Conservation (phyloP, 2,888 invertebrate species). For the Athalia circularis region DNA sequence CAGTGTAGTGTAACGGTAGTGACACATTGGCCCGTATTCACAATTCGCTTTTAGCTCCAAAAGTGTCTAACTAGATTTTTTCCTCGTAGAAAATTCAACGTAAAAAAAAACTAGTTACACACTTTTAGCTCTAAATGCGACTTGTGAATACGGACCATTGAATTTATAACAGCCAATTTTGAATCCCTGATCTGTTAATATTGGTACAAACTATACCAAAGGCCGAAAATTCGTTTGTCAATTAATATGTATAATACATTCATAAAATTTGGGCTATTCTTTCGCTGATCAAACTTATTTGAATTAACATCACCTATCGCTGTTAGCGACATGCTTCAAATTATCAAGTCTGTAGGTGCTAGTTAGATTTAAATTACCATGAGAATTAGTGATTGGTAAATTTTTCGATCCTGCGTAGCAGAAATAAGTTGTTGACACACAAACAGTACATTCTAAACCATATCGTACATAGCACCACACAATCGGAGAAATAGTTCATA, state of each 20-base stretch:
- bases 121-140: too few relatives aligned
- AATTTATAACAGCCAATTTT: too few relatives aligned
- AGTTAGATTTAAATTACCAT: conserved; percentile 5
- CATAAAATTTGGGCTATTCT: not conserved
- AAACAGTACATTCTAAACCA: conserved; percentile 25
- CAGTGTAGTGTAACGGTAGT: too few relatives aligned
- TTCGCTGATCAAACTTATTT: conserved; percentile 1
- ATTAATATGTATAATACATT: conserved; percentile 13
- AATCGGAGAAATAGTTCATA: not conserved
- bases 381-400: conserved; percentile 10
- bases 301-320: conserved; percentile 24
- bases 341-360: conserved; percentile 5
- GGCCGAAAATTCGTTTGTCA: not conserved
- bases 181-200: too few relatives aligned
- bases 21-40: too few relatives aligned
- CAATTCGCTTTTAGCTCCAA: too few relatives aligned
- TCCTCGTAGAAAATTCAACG: too few relatives aligned
- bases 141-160: too few relatives aligned
- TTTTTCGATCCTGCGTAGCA: conserved; percentile 37
- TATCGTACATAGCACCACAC: not conserved
- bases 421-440: conserved; percentile 29
- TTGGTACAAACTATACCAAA: conserved; percentile 10
- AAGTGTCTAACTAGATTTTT: too few relatives aligned
- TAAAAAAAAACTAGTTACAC: too few relatives aligned
- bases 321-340: conserved; percentile 12